Conservation (phyloP, 2,113 vertebrate genomes). For the Leptodactylus fuscus region DNA sequence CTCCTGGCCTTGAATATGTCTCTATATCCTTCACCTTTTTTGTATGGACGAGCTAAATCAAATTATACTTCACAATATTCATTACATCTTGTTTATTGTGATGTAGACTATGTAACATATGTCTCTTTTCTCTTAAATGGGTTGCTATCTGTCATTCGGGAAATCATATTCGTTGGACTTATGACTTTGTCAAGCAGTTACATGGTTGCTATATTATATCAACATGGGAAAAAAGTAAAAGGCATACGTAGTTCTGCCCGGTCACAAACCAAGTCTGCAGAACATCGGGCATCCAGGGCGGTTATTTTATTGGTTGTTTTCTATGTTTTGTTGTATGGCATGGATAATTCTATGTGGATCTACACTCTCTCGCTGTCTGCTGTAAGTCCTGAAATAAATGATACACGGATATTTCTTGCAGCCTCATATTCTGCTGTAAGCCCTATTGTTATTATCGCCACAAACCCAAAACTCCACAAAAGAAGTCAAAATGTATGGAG, state of each 20-base stretch:
- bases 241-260: constrained; percentile 37
- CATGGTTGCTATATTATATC: constrained; percentile 54
- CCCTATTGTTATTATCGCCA: constrained; percentile 44
- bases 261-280: constrained; percentile 5
- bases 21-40: constrained; percentile 30
- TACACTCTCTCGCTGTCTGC: constrained; percentile 34
- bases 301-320: constrained; percentile 45
- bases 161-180: constrained; percentile 45
- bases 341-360: constrained; percentile 58
- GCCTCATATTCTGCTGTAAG: constrained; percentile 40
- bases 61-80: constrained; percentile 45
- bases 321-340: constrained; percentile 52
- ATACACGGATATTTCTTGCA: constrained; percentile 39
- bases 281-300: constrained; percentile 49
- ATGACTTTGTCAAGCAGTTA: constrained; percentile 55
- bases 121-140: constrained; percentile 47
- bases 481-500: not conserved
- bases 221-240: constrained; percentile 41
- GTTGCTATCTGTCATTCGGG: constrained; percentile 26
- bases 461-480: constrained; percentile 43
- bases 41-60: constrained; percentile 22
- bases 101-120: constrained; percentile 35
- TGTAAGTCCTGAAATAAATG: constrained; percentile 32
- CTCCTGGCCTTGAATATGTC: constrained; percentile 26
- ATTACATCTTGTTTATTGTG: constrained; percentile 42